phyloP scores from a whole-genome alignment of 2,113 vertebrate species.

The Xiphophorus hellerii region DNA sequence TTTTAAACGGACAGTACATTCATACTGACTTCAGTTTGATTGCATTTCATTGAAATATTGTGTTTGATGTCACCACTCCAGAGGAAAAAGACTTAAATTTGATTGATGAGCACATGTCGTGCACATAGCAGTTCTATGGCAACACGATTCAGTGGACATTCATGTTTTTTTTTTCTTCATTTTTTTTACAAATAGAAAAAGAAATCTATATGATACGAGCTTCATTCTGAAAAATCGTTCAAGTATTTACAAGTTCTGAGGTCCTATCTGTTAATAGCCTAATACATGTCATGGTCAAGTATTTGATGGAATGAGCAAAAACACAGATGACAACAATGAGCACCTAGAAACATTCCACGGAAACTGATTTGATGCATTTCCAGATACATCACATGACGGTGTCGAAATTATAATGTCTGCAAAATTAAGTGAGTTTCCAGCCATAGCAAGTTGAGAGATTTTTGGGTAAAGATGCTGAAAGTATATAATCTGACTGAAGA shows the following conservation, averaged over 20 bases:
- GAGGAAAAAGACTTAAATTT: slow-evolving; percentile 53
- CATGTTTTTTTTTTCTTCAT: slow-evolving; percentile 56
- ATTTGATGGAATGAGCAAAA: slow-evolving; percentile 47
- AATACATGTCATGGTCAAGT: slow-evolving; percentile 64
- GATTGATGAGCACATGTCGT: slow-evolving; percentile 64
- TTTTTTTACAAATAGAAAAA: slow-evolving; percentile 36
- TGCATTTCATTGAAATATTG: slow-evolving; percentile 77
- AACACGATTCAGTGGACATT: slow-evolving; percentile 70
- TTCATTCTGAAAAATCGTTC: slow-evolving; percentile 67
- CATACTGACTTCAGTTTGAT: slow-evolving; percentile 86
- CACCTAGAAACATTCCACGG: slow-evolving; percentile 48
- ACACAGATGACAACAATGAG: slow-evolving; percentile 35
- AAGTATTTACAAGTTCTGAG: slow-evolving; percentile 79
- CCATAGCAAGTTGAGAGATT: slow-evolving; percentile 43
- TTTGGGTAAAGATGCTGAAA: slow-evolving; percentile 3
- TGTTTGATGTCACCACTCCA: slow-evolving; percentile 66
- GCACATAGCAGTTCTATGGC: slow-evolving; percentile 68
- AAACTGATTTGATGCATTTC: slow-evolving; percentile 24
- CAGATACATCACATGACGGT: slow-evolving; percentile 23
- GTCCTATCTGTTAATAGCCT: slow-evolving; percentile 68
- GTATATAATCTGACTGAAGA: background rate
- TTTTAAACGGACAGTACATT: slow-evolving; percentile 81
- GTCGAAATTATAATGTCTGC: slow-evolving; percentile 24
- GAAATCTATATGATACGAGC: slow-evolving; percentile 58
- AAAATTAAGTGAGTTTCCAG: slow-evolving; percentile 18